A percentile compares a stretch with the other conserved stretches of the same genome.
Conservation (phyloP, 2,113 vertebrate genomes). For the Macrotus californicus region DNA sequence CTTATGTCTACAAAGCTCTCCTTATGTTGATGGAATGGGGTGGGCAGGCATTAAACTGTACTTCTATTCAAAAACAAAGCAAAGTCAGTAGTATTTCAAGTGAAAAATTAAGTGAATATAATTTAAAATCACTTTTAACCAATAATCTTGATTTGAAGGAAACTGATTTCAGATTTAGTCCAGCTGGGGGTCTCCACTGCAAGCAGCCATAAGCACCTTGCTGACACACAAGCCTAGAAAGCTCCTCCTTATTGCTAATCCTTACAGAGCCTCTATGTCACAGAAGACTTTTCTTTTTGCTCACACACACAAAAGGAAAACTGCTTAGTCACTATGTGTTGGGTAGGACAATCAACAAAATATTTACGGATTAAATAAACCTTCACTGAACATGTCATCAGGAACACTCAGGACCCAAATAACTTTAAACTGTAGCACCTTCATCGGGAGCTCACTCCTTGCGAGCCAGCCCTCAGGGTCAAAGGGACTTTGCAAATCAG, state of each 20-base stretch:
- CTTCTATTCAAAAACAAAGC: conserved; percentile 36
- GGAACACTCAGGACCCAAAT: not conserved
- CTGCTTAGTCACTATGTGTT: not conserved
- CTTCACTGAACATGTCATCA: not conserved
- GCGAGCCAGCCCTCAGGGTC: not conserved
- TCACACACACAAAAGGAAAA: not conserved
- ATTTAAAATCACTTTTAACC: not conserved
- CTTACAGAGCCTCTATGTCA: not conserved
- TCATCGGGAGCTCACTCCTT: not conserved
- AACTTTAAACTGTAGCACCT: not conserved
- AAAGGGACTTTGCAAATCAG: not conserved
- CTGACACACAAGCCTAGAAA: not conserved
- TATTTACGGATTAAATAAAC: not conserved
- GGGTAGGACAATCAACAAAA: not conserved
- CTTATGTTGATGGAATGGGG: conserved; percentile 48
- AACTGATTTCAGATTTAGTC: not conserved
- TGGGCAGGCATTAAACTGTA: conserved; percentile 29
- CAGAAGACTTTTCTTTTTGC: not conserved
- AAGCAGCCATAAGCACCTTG: not conserved
- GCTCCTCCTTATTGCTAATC: not conserved
- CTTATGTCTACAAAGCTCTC: conserved; percentile 61
- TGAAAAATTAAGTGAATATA: conserved; percentile 9
- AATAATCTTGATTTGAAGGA: not conserved
- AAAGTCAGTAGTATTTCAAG: not conserved
- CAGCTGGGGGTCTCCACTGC: not conserved